Percentiles rank a stretch among this genome's conserved stretches.
Conservation (phyloP, 1,140 invertebrate species). For the Trichonephila clavata region DNA sequence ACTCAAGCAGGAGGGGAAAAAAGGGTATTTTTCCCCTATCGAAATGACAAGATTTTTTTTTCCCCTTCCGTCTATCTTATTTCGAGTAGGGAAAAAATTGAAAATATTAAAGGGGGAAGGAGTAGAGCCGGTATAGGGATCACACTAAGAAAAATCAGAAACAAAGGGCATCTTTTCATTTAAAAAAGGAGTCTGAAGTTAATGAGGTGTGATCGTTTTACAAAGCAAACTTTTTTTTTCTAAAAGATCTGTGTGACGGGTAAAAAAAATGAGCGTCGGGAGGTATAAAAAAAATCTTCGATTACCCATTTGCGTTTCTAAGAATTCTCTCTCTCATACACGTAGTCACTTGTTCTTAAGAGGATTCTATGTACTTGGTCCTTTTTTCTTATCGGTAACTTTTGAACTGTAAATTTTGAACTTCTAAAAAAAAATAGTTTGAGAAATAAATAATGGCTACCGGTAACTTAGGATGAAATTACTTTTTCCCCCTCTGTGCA, state of each 20-base stretch:
- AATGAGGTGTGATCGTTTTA: slow-evolving; percentile 66
- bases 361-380: slow-evolving; percentile 6
- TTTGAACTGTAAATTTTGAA: slow-evolving; percentile 37
- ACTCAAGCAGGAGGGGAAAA: background rate
- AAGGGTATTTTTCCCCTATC: background rate
- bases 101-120: slow-evolving; percentile 51
- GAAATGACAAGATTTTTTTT: slow-evolving; percentile 16
- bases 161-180: slow-evolving; percentile 51
- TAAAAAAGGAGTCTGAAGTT: slow-evolving; percentile 43
- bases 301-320: slow-evolving; percentile 46
- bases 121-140: slow-evolving; percentile 3
- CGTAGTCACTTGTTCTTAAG: slow-evolving; percentile 37
- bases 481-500: background rate
- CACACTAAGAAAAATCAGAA: slow-evolving; percentile 58
- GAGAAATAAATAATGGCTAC: slow-evolving; percentile 18
- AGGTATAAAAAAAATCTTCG: slow-evolving; percentile 30
- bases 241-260: background rate
- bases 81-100: background rate
- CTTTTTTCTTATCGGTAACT: background rate
- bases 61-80: background rate
- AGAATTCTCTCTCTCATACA: slow-evolving; percentile 2
- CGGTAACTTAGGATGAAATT: background rate
- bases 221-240: slow-evolving; percentile 46
- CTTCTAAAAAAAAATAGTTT: background rate
- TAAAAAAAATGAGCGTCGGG: slow-evolving; percentile 29